Percentiles rank a stretch among this genome's conserved stretches.
These are phyloP conservation scores for Drosophila bifasciata DNA, from an alignment of 1,140 invertebrate genomes.

Conservation along the genomic window DNA sequence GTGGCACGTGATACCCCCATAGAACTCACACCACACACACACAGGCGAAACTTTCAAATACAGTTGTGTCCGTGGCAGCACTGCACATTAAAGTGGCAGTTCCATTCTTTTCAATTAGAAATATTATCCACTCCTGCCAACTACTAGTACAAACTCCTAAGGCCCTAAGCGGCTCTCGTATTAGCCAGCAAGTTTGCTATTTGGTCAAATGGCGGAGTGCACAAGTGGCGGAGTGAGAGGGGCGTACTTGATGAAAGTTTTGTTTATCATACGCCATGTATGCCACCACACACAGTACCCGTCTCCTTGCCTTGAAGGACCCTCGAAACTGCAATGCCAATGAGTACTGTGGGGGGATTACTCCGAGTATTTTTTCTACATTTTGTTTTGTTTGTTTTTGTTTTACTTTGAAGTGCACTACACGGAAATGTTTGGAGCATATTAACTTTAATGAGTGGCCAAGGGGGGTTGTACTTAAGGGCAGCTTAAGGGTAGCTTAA, in stretches of 20 bases:
- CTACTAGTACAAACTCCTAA: slow-evolving; percentile 3
- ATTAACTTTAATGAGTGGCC: background rate
- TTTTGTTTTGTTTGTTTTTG: slow-evolving; percentile 16
- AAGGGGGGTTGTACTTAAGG: too few relatives aligned
- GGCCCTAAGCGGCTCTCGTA: slow-evolving; percentile 17
- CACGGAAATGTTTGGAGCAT: background rate
- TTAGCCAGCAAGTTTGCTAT: slow-evolving; percentile 31
- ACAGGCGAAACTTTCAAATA: slow-evolving; percentile 59
- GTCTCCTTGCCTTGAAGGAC: background rate
- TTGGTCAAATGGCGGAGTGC: slow-evolving; percentile 12
- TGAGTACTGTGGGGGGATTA: background rate
- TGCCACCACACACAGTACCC: slow-evolving; percentile 7
- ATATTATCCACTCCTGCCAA: slow-evolving; percentile 22
- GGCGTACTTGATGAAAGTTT: slow-evolving; percentile 36
- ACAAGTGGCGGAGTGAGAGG: background rate
- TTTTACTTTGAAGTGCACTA: background rate
- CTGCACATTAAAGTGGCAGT: slow-evolving; percentile 19
- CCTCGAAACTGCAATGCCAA: slow-evolving; percentile 12
- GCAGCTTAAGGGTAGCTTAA: too few relatives aligned
- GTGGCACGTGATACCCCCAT: slow-evolving; percentile 61
- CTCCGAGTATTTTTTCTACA: background rate
- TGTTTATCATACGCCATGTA: slow-evolving; percentile 64
- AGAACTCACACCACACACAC: too few relatives aligned
- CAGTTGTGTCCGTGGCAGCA: slow-evolving; percentile 38
- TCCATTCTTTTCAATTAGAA: slow-evolving; percentile 61